phyloP scores from a whole-genome alignment of 2,888 invertebrate species.

The Halictus quadricinctus region DNA sequence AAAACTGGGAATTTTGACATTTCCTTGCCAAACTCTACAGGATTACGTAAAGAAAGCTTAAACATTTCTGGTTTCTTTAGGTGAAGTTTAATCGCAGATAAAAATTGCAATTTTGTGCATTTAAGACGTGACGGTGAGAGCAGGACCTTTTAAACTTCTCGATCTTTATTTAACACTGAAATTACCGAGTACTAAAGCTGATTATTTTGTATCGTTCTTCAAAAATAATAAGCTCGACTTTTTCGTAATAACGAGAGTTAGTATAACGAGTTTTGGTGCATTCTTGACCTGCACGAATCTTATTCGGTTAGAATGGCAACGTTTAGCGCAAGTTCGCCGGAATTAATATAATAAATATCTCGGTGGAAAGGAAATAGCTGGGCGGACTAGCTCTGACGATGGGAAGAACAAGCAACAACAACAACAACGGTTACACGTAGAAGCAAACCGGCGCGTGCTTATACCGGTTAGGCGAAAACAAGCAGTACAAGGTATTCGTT shows the following conservation, averaged over 20 bases:
- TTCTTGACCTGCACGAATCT: neutral
- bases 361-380: neutral
- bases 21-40: no score
- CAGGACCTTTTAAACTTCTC: no score
- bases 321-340: neutral
- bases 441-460: conserved; percentile 20
- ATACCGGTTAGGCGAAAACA: conserved; percentile 18
- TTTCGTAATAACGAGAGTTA: neutral
- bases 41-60: no score
- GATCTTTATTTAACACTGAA: no score
- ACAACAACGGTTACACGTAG: conserved; percentile 25
- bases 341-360: conserved; percentile 9
- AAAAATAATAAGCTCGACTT: no score
- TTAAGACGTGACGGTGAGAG: no score
- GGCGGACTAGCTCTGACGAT: neutral
- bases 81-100: no score
- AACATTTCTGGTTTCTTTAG: no score
- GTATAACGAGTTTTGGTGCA: neutral
- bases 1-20: no score
- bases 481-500: conserved; percentile 37
- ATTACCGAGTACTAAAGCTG: no score
- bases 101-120: no score
- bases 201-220: no score
- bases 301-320: neutral
- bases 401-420: neutral